A percentile compares a stretch with the other conserved stretches of the same genome.
Conservation (phyloP, 2,113 vertebrate species). For the Actenoides hombroni region DNA sequence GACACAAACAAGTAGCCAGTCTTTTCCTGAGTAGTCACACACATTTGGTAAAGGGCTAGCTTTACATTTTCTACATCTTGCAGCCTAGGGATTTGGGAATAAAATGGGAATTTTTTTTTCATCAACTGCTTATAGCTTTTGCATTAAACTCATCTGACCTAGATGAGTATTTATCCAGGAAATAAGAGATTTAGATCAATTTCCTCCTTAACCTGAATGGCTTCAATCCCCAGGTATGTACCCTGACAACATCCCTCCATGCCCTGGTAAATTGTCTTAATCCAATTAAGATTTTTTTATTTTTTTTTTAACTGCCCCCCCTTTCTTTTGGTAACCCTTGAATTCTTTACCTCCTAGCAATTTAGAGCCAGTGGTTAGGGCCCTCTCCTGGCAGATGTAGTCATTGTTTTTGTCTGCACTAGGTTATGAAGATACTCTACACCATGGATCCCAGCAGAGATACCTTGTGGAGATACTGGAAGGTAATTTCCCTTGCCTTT, state of each 20-base stretch:
- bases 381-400: background rate
- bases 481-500: background rate
- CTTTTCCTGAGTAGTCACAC: background rate
- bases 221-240: conserved; percentile 21
- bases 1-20: background rate
- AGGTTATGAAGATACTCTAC: background rate
- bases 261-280: background rate
- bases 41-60: background rate
- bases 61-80: background rate
- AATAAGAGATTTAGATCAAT: conserved; percentile 31
- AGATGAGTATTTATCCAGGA: conserved; percentile 34
- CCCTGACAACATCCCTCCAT: background rate
- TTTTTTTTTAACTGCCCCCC: background rate
- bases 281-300: background rate
- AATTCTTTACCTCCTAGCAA: background rate
- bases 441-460: background rate
- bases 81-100: background rate
- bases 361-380: background rate
- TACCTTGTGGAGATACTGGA: background rate
- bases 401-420: background rate
- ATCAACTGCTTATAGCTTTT: background rate
- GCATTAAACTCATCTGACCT: background rate
- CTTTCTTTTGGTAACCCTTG: background rate
- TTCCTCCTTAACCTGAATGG: conserved; percentile 29
- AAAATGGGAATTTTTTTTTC: background rate